Base-by-base conservation (phyloP, 1,140 invertebrate species). In the Pinna nobilis region DNA sequence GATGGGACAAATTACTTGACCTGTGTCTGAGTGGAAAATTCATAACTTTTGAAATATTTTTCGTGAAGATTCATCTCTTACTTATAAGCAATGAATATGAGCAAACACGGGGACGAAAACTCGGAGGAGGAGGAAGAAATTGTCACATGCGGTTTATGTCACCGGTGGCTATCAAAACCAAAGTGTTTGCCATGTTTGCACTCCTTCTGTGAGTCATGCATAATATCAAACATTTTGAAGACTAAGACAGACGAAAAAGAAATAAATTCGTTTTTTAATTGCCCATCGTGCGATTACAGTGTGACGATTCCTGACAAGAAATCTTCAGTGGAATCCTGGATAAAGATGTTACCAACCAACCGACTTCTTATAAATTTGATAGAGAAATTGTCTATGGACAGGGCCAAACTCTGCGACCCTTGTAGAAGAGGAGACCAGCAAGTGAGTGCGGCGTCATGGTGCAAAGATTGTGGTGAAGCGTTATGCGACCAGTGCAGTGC, bases 401-500 rank as follows among this genome's bases (percentile, higher is more conserved):
- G 30, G 23, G 51, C 59, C 9, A 63, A 59, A 15, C 57, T 7
- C 1, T 75, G 73, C 20, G 60, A 49, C 41, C 73, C 73, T 1
- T 75, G 73, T 60, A 51, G 49, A 1, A 23, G 73, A 4, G 67
- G 66, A 4, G 33, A 70, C n/a, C 30, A 37, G 2, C 51, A 65
- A 28, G 39, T 18, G 11, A 63, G 64, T 3, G 60, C 66, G 0
- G 33, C 37, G 18, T 70, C 73, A 7, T 75, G 73, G 73, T 75
- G 73, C 37, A 53, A 69, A 23, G 73, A 75, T 35, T 75, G 73
- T 50, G 73, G 73, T 0, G 73, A 75, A 37, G 66, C 61, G 1
- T 41, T 75, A 9, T 75, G 73, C 32, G 61, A 65, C 13, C 35
- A 63, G 1, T 75, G 73, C 60, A 41, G 51, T 1, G 51, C 15